Evolutionary conservation across 1,140 invertebrate species (phyloP).

Genomic region (Conopomorpha cramerella): DNA sequence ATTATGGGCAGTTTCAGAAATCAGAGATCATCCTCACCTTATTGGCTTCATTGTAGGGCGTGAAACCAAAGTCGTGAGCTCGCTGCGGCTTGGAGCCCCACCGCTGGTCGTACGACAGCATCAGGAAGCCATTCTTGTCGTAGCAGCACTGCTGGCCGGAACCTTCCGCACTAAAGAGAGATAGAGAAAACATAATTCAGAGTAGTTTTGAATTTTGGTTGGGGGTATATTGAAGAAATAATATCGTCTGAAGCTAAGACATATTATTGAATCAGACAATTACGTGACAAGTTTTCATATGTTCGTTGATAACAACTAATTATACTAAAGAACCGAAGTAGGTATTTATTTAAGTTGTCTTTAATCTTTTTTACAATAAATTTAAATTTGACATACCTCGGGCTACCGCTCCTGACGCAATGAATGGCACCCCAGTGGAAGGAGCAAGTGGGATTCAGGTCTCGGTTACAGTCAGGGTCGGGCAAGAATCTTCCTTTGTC

Average conservation of each 20-base stretch:
- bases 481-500: conserved; percentile 93
- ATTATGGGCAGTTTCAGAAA: too few relatives aligned
- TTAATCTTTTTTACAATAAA: too few relatives aligned
- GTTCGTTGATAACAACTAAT: too few relatives aligned
- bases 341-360: too few relatives aligned
- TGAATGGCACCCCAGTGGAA: conserved; percentile 88
- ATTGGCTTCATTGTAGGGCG: conserved; percentile 89
- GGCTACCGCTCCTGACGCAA: conserved; percentile 89
- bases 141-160: conserved; percentile 97
- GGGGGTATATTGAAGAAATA: too few relatives aligned
- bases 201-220: too few relatives aligned
- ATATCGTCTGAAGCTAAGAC: too few relatives aligned
- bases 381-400: conserved; percentile 70
- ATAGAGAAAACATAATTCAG: too few relatives aligned
- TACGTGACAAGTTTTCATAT: too few relatives aligned
- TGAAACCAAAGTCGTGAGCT: conserved; percentile 86
- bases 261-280: too few relatives aligned
- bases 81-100: conserved; percentile 90
- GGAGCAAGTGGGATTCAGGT: conserved; percentile 86
- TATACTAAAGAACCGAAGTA: too few relatives aligned
- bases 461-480: conserved; percentile 89
- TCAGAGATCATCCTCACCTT: too few relatives aligned
- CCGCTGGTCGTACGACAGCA: conserved; percentile 93
- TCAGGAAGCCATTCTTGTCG: conserved; percentile 85
- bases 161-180: conserved; percentile 76